These are phyloP conservation scores for Hassar affinis DNA, from an alignment of 2,113 vertebrate genomes.

Conservation along the genomic window DNA sequence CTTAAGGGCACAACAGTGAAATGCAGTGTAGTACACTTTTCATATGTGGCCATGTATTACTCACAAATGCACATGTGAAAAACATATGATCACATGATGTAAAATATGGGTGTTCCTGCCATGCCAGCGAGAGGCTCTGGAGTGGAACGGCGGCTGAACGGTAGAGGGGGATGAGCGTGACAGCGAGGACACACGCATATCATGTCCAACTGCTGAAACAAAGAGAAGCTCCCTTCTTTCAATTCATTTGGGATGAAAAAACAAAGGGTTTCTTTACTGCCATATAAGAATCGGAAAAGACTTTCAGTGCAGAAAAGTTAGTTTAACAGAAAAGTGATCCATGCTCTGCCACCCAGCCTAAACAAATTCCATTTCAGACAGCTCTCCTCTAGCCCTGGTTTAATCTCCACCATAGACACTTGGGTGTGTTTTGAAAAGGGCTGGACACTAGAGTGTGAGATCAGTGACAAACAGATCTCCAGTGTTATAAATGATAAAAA, in stretches of 20 bases:
- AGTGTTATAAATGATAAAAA: background rate
- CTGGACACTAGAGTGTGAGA: background rate
- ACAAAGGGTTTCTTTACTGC: slow-evolving; percentile 66
- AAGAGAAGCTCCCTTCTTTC: slow-evolving; percentile 51
- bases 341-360: slow-evolving; percentile 68
- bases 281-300: slow-evolving; percentile 56
- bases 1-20: background rate
- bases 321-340: slow-evolving; percentile 73
- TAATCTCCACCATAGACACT: slow-evolving; percentile 64
- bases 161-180: slow-evolving; percentile 36
- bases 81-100: background rate
- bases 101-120: background rate
- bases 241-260: slow-evolving; percentile 56
- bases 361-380: slow-evolving; percentile 76
- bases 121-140: background rate
- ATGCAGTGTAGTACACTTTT: background rate
- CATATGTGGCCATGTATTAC: background rate
- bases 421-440: background rate
- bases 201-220: slow-evolving; percentile 3
- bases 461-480: background rate
- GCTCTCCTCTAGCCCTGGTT: slow-evolving; percentile 65
- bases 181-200: slow-evolving; percentile 34
- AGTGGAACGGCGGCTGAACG: slow-evolving; percentile 24
- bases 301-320: slow-evolving; percentile 65
- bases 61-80: background rate